phyloP scores from a whole-genome alignment of 1,140 invertebrate species.

The Protaetia brevitarsis region DNA sequence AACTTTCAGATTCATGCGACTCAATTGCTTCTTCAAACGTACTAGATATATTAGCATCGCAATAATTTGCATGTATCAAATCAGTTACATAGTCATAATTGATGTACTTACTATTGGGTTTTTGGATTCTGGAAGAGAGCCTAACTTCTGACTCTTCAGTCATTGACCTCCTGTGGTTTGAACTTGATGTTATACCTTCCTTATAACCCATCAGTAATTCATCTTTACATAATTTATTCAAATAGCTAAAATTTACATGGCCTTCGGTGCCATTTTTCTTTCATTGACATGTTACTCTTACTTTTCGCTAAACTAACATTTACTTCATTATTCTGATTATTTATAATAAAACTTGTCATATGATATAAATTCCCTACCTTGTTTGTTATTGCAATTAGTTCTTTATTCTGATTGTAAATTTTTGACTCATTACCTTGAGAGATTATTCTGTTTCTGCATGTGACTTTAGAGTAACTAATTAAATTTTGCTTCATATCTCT shows the following conservation, averaged over 20 bases:
- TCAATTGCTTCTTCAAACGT: too few relatives aligned
- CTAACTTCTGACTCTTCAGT: too few relatives aligned
- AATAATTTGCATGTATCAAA: too few relatives aligned
- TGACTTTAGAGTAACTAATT: too few relatives aligned
- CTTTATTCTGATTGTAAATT: constrained; percentile 35
- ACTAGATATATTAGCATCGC: too few relatives aligned
- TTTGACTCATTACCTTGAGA: constrained; percentile 30
- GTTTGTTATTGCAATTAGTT: constrained; percentile 35
- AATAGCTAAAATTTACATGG: constrained; percentile 44
- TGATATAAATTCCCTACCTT: constrained; percentile 27
- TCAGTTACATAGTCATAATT: too few relatives aligned
- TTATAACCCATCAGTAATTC: constrained; percentile 31
- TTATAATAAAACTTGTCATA: constrained; percentile 24
- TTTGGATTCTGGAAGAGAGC: too few relatives aligned
- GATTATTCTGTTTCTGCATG: constrained; percentile 37
- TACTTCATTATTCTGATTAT: constrained; percentile 12
- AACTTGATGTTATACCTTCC: too few relatives aligned
- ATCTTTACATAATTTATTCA: constrained; percentile 41
- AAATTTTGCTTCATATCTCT: too few relatives aligned
- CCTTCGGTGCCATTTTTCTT: constrained; percentile 44
- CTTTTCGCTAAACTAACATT: constrained; percentile 10
- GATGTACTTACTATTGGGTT: too few relatives aligned
- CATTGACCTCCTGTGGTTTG: too few relatives aligned
- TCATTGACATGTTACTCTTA: constrained; percentile 24
- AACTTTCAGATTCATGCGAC: too few relatives aligned